Base-by-base conservation (phyloP, 2,113 vertebrate genomes). In the Tor tambroides region DNA sequence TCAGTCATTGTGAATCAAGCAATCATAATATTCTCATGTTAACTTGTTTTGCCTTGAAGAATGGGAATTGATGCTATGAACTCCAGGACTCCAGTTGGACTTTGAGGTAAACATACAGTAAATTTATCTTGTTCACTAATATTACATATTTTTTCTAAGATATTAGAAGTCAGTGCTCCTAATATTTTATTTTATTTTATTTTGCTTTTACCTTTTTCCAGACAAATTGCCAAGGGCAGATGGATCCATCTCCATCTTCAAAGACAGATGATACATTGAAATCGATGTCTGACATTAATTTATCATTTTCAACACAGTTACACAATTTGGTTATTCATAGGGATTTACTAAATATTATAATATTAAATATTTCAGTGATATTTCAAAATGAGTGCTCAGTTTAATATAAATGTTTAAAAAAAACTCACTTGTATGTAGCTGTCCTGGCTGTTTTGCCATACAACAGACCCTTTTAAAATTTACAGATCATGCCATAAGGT, bases 1-100 rank as follows among this genome's bases (percentile, higher is more conserved):
- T 46, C 43, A 77, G 74, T 10, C 2, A 4, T 49, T 30, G 43
- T 77, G 12, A 51, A 32, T 49, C 26, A 30, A 30, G 28, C 3
- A 46, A 46, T 26, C 28, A 28, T 7, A 67, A 67, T 30, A 30
- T 2, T 38, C 10, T 80, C 8, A 30, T 85, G 14, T 71, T 12
- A 12, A 72, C 26, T 85, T 15, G 79, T 87, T 41, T 75, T 67
- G 79, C 5, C 41, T 38, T 77, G 3, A 72, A 91, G 85, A 23
- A 76, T 83, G 72, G 77, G 14, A 28, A 77, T 76, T 61, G 81
- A 83, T 32, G 87, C 80, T 19, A 35, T 84, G 23, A 75, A 81
- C 35, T 49, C 63, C 54, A 84, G 74, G 69, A 54, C 79, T 61
- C 83, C 85, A 61, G 21, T 84, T 63, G 83, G 88, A 51, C 46